phyloP scores from a whole-genome alignment of 2,797 vertebrate genomes.

The Lepilemur septentrionalis region DNA sequence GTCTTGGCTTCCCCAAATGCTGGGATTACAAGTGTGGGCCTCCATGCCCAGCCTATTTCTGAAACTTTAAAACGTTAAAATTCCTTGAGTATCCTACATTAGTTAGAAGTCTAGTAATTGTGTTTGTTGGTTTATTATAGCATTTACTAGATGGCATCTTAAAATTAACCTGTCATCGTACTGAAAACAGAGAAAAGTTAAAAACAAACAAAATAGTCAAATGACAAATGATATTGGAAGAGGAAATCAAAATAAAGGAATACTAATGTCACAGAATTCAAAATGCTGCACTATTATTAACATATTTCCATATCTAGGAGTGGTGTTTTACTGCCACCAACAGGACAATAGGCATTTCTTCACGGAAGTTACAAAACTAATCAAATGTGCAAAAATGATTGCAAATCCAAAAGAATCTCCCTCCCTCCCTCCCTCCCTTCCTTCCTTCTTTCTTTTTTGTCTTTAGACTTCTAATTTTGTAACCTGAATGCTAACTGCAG shows the following conservation, averaged over 20 bases:
- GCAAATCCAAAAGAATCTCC: neutral
- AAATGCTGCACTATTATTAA: no score
- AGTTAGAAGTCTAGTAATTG: neutral
- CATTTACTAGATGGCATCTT: neutral
- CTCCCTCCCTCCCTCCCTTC: no score
- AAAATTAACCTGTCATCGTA: neutral
- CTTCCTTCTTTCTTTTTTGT: neutral
- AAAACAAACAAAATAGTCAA: neutral
- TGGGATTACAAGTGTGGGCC: no score
- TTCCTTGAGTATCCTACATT: neutral
- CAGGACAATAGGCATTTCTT: conserved; percentile 41
- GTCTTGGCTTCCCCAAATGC: no score
- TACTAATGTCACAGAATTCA: neutral
- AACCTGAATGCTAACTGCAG: neutral
- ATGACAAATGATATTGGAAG: neutral
- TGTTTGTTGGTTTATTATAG: neutral
- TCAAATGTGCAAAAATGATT: neutral
- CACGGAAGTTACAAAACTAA: neutral
- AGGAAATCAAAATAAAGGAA: neutral
- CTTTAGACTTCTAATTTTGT: neutral
- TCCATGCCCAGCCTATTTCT: neutral
- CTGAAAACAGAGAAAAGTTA: neutral
- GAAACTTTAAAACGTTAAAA: conserved; percentile 1
- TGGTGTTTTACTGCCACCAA: conserved; percentile 74
- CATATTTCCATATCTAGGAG: neutral